Base-by-base conservation (phyloP, 2,113 vertebrate species). In the Rhadina sibilatrix region DNA sequence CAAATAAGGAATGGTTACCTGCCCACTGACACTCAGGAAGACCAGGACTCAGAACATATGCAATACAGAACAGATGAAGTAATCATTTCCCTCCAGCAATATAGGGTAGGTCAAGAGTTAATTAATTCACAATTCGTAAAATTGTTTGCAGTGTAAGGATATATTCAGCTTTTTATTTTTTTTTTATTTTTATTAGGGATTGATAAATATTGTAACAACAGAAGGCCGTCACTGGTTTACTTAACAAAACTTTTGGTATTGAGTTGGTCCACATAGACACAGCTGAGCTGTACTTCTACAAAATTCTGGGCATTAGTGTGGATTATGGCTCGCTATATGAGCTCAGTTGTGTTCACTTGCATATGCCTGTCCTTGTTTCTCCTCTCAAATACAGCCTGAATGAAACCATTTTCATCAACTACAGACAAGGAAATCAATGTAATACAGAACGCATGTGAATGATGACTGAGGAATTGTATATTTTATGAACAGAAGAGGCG, bases 31-130 rank as follows among this genome's bases (percentile, higher is more conserved):
- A 38, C 24, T 22, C 24, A 54, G 52, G 71, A 84, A 56, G 35
- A 85, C 33, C 10, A 37, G 20, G 35, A 87, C 31, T 53, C 44
- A 54, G 53, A 80, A 64, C 12, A 57, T 2, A 23, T 2, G 13
- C 3, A 6, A 57, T 18, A 47, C 0, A 54, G 49, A 74, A 82
- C 0, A 66, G 30, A 54, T 31, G 42, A 88, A 77, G 12, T 0
- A 9, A n/a, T 60, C 9, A 71, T 82, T 90, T 90, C n/a, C 59
- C 27, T 87, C 20, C 31, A 74, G 57, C 28, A 69, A 21, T 6
- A 50, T 0, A 84, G n/a, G 5, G 12, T 22, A n/a, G 13, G 14
- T 15, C 37, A 33, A 86, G 59, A 64, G 38, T 83, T 63, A 80
- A 78, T 68, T 81, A 78, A 91, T 79, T 87, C 49, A 50, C 14